Percentiles rank a stretch among this genome's conserved stretches.
Evolutionary conservation across 2,113 vertebrate genomes (phyloP).

Genomic region (Potamarius usumacintae): DNA sequence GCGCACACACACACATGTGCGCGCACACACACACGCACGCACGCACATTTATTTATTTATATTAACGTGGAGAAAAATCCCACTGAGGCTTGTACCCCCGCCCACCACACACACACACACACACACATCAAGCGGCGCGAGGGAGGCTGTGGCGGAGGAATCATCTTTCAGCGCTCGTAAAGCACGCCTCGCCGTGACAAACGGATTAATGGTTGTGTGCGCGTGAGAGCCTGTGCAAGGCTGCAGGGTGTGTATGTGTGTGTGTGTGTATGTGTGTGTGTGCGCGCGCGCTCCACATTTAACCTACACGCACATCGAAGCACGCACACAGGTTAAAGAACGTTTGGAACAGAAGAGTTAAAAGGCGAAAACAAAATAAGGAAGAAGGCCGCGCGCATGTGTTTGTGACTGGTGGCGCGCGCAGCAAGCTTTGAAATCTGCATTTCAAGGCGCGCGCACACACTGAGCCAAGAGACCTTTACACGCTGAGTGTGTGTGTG

Average conservation of each 20-base stretch:
- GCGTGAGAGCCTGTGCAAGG: constrained; percentile 3
- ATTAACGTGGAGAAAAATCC: constrained; percentile 32
- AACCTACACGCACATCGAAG: constrained; percentile 5
- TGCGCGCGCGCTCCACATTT: not conserved
- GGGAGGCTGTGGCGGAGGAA: constrained; percentile 43
- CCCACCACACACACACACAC: constrained; percentile 34
- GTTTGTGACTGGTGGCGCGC: constrained; percentile 19
- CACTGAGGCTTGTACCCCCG: constrained; percentile 29
- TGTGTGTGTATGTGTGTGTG: not conserved
- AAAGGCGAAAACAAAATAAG: constrained; percentile 18
- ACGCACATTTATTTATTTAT: constrained; percentile 46
- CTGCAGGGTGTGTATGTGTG: not conserved
- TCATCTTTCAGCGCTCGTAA: constrained; percentile 62
- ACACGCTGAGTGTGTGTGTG: constrained; percentile 11
- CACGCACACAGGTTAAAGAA: constrained; percentile 43
- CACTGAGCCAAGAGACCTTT: not conserved
- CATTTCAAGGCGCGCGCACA: constrained; percentile 34
- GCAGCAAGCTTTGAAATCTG: constrained; percentile 59
- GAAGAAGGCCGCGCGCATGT: not conserved
- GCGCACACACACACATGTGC: not conserved
- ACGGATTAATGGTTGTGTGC: constrained; percentile 52
- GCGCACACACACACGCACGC: constrained; percentile 12
- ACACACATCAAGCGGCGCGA: constrained; percentile 24
- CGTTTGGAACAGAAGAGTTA: constrained; percentile 46
- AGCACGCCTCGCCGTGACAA: constrained; percentile 55